A percentile compares a stretch with the other conserved stretches of the same genome.
Conservation (phyloP, 2,113 vertebrate species). For the Sceloporus tristichus region DNA sequence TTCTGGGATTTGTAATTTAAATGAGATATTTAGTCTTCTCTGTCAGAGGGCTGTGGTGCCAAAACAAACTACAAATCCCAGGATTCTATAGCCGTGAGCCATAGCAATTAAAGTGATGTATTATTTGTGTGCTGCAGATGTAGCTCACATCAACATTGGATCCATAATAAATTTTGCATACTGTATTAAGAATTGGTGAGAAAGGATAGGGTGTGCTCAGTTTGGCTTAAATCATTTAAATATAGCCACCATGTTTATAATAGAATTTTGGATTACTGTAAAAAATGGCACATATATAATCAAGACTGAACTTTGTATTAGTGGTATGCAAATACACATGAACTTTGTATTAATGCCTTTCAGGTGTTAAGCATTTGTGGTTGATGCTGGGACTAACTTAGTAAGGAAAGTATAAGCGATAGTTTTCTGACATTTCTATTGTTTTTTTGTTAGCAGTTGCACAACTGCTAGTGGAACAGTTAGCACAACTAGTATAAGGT, state of each 20-base stretch:
- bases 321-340: background rate
- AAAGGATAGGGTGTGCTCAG: background rate
- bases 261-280: background rate
- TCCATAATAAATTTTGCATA: background rate
- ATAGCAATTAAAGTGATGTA: too few species aligned
- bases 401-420: background rate
- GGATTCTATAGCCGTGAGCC: too few species aligned
- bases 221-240: background rate
- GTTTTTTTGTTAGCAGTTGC: too few species aligned
- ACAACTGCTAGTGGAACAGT: too few species aligned
- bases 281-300: background rate
- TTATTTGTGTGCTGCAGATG: too few species aligned
- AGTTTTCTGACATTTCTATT: background rate
- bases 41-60: background rate
- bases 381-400: too few species aligned
- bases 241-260: background rate
- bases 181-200: background rate
- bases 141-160: background rate
- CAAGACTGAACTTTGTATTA: background rate
- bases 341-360: background rate
- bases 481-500: background rate
- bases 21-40: too few species aligned
- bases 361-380: too few species aligned
- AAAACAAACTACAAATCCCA: too few species aligned
- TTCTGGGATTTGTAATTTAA: background rate